Base-by-base conservation (phyloP, 2,113 vertebrate genomes). In the Salminus brasiliensis region DNA sequence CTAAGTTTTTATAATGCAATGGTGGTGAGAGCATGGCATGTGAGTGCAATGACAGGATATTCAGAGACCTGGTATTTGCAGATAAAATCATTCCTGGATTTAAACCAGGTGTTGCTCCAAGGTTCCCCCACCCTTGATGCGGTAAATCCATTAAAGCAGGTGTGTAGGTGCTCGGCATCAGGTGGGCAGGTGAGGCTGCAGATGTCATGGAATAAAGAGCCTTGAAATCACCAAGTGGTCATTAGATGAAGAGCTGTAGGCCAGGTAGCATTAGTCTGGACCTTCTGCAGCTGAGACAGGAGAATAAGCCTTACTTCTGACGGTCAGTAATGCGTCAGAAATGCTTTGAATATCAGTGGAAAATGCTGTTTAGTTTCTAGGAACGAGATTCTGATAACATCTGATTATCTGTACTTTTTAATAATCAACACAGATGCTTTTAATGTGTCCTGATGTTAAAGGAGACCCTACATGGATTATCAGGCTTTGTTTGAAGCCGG, bases 51-150 rank as follows among this genome's bases (percentile, higher is more conserved):
- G 36, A 79, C 49, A 52, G 25, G 53, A 72, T 68, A 32, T 41
- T 60, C 62, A 49, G 41, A 53, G 49, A 52, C 18, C 21, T 55
- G 52, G 49, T 55, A n/a, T 57, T 49, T 72, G 47, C 12, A 15
- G 52, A 2, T 21, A 6, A 12, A 53, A 34, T 41, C 43, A 65
- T 11, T 21, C 8, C 67, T 29, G 49, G 27, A 34, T 59, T 21
- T 72, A 71, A 52, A 74, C 77, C 67, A 81, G 84, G 83, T 36
- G 45, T 27, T 53, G 16, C 32, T 45, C n/a, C 39, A 30, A 5
- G 32, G 12, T 27, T 12, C 11, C 65, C 25, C n/a, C 21, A 41
- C 36, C 77, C 71, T 63, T 27, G 15, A 43, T 23, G 18, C 57
- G 16, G 12, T 36, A 77, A 30, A 30, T 36, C 25, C 2, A 30